Evolutionary conservation across 2,888 invertebrate genomes (phyloP).

Genomic region (Coleophora deauratella): DNA sequence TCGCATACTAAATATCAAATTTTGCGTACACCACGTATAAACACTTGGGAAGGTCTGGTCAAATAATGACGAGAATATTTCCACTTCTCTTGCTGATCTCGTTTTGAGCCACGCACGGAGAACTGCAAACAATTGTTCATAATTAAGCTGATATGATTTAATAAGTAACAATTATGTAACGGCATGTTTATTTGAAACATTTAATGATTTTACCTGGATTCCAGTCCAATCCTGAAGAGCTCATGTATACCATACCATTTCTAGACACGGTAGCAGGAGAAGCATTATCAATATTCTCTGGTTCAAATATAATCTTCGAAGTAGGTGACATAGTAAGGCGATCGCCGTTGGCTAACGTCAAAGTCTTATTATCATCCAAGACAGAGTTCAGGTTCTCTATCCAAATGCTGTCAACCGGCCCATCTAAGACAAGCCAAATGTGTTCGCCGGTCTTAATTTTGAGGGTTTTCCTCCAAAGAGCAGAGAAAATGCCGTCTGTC

Average conservation of each 20-base stretch:
- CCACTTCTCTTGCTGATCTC: conserved; percentile 73
- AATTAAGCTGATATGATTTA: neutral
- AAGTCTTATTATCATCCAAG: conserved; percentile 95
- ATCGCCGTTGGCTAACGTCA: conserved; percentile 96
- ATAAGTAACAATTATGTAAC: neutral
- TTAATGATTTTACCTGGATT: conserved; percentile 79
- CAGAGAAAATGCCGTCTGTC: conserved; percentile 98
- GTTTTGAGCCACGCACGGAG: conserved; percentile 88
- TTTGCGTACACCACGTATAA: conserved; percentile 90
- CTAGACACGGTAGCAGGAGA: conserved; percentile 97
- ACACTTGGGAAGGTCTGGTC: conserved; percentile 82
- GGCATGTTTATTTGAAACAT: neutral
- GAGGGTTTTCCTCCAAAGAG: conserved; percentile 95
- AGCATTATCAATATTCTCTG: conserved; percentile 97
- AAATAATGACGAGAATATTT: conserved; percentile 83
- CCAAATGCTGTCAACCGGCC: conserved; percentile 98
- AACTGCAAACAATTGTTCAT: no score
- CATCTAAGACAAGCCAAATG: conserved; percentile 95
- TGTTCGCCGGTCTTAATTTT: conserved; percentile 91
- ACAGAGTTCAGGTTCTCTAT: conserved; percentile 98
- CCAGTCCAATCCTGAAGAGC: conserved; percentile 95
- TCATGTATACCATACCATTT: conserved; percentile 97
- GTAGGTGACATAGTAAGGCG: conserved; percentile 94
- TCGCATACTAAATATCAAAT: conserved; percentile 86
- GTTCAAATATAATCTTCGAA: conserved; percentile 97